Evolutionary conservation across 2,113 vertebrate genomes (phyloP).

Genomic region (Eleginops maclovinus): DNA sequence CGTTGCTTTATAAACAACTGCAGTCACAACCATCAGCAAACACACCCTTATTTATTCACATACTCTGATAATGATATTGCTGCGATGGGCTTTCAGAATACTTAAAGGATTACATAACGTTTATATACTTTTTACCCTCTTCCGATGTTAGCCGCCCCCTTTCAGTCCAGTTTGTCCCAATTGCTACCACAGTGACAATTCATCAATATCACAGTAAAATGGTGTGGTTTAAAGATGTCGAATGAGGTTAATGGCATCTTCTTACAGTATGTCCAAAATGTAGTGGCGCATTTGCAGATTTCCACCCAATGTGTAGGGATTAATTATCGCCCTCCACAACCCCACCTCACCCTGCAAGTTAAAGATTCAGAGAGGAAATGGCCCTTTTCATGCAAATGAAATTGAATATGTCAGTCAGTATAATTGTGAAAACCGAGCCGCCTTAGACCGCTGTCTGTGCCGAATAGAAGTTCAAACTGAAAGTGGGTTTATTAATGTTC

Average conservation of each 20-base stretch:
- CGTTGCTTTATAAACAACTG: slow-evolving; percentile 25
- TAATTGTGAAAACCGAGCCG: slow-evolving; percentile 77
- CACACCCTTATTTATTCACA: background rate
- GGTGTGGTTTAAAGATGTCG: slow-evolving; percentile 59
- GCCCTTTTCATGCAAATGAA: slow-evolving; percentile 83
- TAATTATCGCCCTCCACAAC: slow-evolving; percentile 80
- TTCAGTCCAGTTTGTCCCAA: slow-evolving; percentile 42
- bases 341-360: slow-evolving; percentile 75
- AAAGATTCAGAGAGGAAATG: slow-evolving; percentile 80
- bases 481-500: slow-evolving; percentile 75
- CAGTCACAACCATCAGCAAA: background rate
- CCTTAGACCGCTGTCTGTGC: slow-evolving; percentile 62
- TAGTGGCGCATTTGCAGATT: slow-evolving; percentile 74
- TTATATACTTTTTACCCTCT: background rate
- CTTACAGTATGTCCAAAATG: slow-evolving; percentile 54
- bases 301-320: slow-evolving; percentile 78
- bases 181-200: slow-evolving; percentile 53
- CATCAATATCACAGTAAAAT: slow-evolving; percentile 72
- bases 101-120: too few species aligned
- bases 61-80: slow-evolving; percentile 6
- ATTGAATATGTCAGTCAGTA: slow-evolving; percentile 85
- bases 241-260: slow-evolving; percentile 78
- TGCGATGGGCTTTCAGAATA: slow-evolving; percentile 3
- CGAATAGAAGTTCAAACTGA: slow-evolving; percentile 61
- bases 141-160: slow-evolving; percentile 19